Evolutionary conservation across 2,888 invertebrate species (phyloP), one percentile per base, ranked within the genome.

Genomic region (Campoletis raptor): DNA sequence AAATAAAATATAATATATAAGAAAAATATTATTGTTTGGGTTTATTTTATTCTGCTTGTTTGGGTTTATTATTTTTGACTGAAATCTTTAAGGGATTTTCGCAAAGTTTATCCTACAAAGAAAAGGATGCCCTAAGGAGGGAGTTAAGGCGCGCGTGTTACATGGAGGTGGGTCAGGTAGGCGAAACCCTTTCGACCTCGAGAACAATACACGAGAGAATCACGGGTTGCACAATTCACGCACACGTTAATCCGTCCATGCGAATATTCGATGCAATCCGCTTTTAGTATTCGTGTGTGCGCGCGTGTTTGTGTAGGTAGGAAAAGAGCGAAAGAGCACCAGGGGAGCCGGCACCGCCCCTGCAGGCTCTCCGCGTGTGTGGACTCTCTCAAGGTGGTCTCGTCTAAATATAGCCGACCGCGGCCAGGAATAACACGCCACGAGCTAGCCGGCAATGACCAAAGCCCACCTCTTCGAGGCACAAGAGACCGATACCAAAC

Each of bases 341-440:
- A 80, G 85, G 83, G 80, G 57, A 83, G 66, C 67, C 74, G 81
- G 81, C 83, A 84, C 86, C 86, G 83, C 86, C 81, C 69, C 86
- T 86, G 84, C 73, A 81, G 81, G 40, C 64, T 57, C 66, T 66
- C 81, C 77, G 79, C 74, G 85, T 85, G 88, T 89, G 85, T 88
- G 90, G 87, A 90, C 89, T 90, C 91, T 90, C 93, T 93, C 93
- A 93, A 93, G 93, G 93, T 93, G 93, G 93, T 93, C 93, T 93
- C 92, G 91, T 93, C 93, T 93, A 93, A 93, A 93, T 93, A 93
- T 93, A 93, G 93, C 91, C 92, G 90, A 92, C 91, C 90, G 89
- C 89, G 90, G 92, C 93, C 92, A 92, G 93, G 93, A 93, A 93
- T 93, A 93, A 93, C 93, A 91, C 90, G 89, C 88, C 90, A 89